Evolutionary conservation across 2,797 vertebrate species (phyloP).

Genomic region (Hippopotamyrus pictus): DNA sequence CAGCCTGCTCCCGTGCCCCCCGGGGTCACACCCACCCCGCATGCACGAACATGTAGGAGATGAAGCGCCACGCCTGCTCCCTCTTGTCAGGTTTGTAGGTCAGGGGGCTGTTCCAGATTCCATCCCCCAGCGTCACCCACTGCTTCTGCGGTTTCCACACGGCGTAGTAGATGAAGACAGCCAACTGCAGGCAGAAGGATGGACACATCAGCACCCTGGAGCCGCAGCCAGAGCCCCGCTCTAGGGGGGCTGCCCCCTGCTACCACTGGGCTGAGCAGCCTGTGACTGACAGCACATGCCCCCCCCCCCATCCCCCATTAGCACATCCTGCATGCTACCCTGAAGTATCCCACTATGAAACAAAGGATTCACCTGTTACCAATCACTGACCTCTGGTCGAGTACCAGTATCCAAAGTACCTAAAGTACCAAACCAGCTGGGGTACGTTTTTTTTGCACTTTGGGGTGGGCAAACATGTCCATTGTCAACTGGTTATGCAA

Average conservation of each 20-base stretch:
- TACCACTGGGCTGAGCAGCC: not conserved
- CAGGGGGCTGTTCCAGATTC: constrained; percentile 73
- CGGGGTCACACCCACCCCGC: constrained; percentile 69
- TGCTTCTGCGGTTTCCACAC: constrained; percentile 84
- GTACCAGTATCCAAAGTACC: not conserved
- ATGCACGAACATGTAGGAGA: constrained; percentile 88
- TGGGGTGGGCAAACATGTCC: not conserved
- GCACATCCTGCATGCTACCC: not conserved
- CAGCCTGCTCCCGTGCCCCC: too few relatives aligned
- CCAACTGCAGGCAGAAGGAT: constrained; percentile 55
- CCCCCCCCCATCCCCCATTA: not conserved
- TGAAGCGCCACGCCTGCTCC: constrained; percentile 78
- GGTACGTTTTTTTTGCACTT: not conserved
- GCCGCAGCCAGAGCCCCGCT: not conserved
- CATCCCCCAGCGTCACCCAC: constrained; percentile 74
- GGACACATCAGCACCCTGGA: not conserved
- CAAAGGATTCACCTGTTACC: not conserved
- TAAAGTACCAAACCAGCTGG: not conserved
- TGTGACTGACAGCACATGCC: not conserved
- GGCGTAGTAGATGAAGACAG: constrained; percentile 82
- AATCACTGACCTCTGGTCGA: not conserved
- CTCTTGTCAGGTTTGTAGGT: constrained; percentile 64
- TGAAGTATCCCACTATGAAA: not conserved
- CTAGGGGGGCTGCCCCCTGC: not conserved
- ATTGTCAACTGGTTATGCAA: not conserved